These are phyloP conservation scores for Caligus rogercresseyi DNA, from an alignment of 1,140 invertebrate genomes.

Conservation along the genomic window DNA sequence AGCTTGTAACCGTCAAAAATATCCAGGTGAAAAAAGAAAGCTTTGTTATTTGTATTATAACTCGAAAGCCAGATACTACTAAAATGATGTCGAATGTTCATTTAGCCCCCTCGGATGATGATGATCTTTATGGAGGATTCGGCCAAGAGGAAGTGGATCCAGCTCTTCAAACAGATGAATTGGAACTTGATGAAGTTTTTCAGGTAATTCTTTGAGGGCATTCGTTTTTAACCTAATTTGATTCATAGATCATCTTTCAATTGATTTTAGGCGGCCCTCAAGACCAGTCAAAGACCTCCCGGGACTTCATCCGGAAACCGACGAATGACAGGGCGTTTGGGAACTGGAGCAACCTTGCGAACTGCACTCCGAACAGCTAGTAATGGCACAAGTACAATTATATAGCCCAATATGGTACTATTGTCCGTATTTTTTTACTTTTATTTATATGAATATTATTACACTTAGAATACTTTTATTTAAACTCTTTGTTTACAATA, in stretches of 20 bases:
- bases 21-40: no score
- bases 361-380: not conserved
- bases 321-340: conserved; percentile 11
- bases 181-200: conserved; percentile 44
- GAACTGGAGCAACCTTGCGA: not conserved
- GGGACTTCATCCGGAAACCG: conserved; percentile 25
- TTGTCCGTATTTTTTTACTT: no score
- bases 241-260: not conserved
- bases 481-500: no score
- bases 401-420: no score
- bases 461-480: no score
- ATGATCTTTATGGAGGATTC: conserved; percentile 39
- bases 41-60: no score
- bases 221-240: conserved; percentile 16
- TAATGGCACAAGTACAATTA: no score
- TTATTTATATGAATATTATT: no score
- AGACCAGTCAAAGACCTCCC: conserved; percentile 39
- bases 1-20: no score
- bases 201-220: conserved; percentile 34
- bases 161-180: conserved; percentile 41
- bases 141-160: conserved; percentile 49
- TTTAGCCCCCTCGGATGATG: conserved; percentile 26
- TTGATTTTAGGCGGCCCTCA: conserved; percentile 33
- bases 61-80: no score
- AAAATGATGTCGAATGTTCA: conserved; percentile 22